Percentiles rank a stretch among this genome's conserved stretches.
Conservation (phyloP, 2,888 invertebrate species). For the Hydraecia micacea region DNA sequence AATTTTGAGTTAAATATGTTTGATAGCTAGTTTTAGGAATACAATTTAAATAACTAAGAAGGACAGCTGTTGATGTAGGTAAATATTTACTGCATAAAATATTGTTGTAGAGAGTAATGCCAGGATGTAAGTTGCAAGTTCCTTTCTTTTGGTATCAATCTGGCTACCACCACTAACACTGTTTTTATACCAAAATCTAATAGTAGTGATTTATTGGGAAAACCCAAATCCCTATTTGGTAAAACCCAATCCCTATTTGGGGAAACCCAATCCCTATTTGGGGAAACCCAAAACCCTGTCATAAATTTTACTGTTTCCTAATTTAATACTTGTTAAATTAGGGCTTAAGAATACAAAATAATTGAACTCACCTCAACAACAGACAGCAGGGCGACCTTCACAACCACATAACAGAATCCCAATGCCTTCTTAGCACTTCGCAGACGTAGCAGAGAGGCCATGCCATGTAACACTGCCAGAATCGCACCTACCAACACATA, state of each 20-base stretch:
- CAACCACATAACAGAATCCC: constrained; percentile 97
- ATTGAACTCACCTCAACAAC: constrained; percentile 96
- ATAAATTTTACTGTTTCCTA: neutral
- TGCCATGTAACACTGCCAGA: constrained; percentile 95
- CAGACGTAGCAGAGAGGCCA: constrained; percentile 95
- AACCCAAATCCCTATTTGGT: neutral
- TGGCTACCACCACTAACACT: neutral
- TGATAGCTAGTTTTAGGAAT: neutral
- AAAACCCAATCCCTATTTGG: neutral
- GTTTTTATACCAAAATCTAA: neutral
- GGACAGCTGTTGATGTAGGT: neutral
- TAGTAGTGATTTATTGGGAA: neutral
- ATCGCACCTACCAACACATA: constrained; percentile 97
- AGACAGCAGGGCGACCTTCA: constrained; percentile 97
- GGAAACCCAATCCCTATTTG: neutral
- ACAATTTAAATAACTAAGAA: constrained; percentile 6
- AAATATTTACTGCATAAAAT: neutral
- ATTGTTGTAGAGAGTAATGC: neutral
- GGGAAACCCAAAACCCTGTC: too few species aligned
- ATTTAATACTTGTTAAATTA: neutral
- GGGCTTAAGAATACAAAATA: neutral
- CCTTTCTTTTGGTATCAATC: neutral
- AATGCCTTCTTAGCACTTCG: constrained; percentile 95
- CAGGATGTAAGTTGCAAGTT: neutral
- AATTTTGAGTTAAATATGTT: constrained; percentile 1